phyloP scores from a whole-genome alignment of 2,797 vertebrate genomes.

The Cuculus canorus region DNA sequence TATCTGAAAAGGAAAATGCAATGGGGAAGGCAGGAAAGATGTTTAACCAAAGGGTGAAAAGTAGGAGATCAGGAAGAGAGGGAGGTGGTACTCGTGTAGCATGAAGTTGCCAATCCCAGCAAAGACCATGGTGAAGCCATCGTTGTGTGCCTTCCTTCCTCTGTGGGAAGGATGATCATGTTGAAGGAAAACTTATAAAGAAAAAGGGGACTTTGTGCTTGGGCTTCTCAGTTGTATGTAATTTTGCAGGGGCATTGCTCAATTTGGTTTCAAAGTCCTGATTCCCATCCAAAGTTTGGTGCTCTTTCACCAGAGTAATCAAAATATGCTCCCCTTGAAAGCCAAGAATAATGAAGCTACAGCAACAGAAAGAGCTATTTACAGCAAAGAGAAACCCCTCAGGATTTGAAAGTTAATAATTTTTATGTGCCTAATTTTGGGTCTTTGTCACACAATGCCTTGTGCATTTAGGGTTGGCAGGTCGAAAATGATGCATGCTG shows the following conservation, averaged over 20 bases:
- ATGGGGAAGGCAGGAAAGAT: background rate
- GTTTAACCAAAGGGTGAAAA: background rate
- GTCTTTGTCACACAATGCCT: background rate
- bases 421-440: constrained; percentile 28
- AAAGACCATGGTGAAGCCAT: background rate
- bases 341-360: background rate
- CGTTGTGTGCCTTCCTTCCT: background rate
- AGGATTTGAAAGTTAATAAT: background rate
- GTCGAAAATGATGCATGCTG: background rate
- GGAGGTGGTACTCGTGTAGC: background rate
- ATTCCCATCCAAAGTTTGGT: background rate
- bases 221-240: background rate
- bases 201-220: background rate
- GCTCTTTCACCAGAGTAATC: background rate
- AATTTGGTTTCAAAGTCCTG: background rate
- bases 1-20: background rate
- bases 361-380: background rate
- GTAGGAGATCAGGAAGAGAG: background rate
- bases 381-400: background rate
- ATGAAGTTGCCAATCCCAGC: background rate
- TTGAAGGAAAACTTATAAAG: background rate
- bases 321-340: background rate
- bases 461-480: background rate
- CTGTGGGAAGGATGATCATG: background rate
- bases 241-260: background rate